A percentile compares a stretch with the other conserved stretches of the same genome.
Evolutionary conservation across 2,888 invertebrate genomes (phyloP).

Genomic region (Omphaloscelis lunosa): DNA sequence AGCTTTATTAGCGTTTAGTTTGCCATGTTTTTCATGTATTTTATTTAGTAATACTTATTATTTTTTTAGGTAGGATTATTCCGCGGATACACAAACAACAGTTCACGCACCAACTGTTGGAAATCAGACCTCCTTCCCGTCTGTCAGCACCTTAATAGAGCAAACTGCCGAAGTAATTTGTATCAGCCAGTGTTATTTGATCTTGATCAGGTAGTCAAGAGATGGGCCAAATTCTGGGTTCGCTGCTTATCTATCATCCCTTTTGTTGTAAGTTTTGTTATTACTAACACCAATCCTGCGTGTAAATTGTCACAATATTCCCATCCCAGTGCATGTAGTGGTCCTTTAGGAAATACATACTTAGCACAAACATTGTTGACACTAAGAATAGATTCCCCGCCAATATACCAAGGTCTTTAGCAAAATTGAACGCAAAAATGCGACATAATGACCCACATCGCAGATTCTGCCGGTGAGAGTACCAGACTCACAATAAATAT

Average conservation of each 20-base stretch:
- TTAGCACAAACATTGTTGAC: background rate
- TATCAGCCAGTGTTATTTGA: too few relatives aligned
- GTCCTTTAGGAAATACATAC: background rate
- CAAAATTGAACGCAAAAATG: slow-evolving; percentile 71
- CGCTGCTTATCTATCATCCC: too few relatives aligned
- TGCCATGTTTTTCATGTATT: background rate
- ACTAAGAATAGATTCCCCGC: background rate
- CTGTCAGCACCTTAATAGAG: background rate
- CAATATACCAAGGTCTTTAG: slow-evolving; percentile 58
- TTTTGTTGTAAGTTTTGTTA: too few relatives aligned
- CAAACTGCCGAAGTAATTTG: too few relatives aligned
- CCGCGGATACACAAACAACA: too few relatives aligned
- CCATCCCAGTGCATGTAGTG: too few relatives aligned
- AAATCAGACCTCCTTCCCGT: background rate
- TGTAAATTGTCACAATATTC: too few relatives aligned
- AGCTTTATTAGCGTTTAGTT: slow-evolving; percentile 2
- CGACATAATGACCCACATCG: slow-evolving; percentile 81
- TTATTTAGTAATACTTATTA: background rate
- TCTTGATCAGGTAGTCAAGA: too few relatives aligned
- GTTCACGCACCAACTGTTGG: background rate
- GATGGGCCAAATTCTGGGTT: too few relatives aligned
- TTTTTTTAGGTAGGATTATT: slow-evolving; percentile 1
- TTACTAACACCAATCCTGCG: too few relatives aligned
- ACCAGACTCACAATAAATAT: slow-evolving; percentile 82
- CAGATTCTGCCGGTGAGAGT: slow-evolving; percentile 82